A percentile compares a stretch with the other conserved stretches of the same genome.
phyloP scores from a whole-genome alignment of 2,797 vertebrate genomes.

The Gallinago stenura region DNA sequence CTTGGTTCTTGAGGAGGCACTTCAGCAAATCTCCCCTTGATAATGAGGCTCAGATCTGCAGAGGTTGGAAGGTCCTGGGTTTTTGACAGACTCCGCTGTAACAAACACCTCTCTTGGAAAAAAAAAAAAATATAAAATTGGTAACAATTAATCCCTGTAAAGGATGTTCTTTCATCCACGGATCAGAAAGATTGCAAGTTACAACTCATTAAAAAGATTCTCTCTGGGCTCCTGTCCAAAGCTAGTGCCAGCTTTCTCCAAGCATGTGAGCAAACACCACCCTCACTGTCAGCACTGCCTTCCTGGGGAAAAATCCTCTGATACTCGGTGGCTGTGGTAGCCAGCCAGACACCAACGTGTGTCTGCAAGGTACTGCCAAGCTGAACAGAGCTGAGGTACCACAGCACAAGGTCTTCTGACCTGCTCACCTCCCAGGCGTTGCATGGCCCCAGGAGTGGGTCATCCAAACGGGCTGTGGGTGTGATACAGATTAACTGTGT shows the following conservation, averaged over 20 bases:
- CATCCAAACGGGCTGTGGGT: neutral
- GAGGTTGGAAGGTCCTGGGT: neutral
- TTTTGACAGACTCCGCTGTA: slow-evolving; percentile 2
- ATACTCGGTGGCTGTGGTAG: neutral
- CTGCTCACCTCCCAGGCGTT: neutral
- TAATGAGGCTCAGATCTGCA: neutral
- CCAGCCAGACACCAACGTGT: neutral
- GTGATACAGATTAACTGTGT: neutral
- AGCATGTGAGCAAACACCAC: slow-evolving; percentile 34
- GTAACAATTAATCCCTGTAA: slow-evolving; percentile 36
- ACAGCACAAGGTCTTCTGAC: neutral
- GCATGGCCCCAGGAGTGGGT: neutral
- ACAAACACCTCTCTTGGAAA: neutral
- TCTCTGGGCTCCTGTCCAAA: slow-evolving; percentile 15
- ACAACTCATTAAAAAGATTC: slow-evolving; percentile 37
- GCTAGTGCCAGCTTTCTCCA: slow-evolving; percentile 15
- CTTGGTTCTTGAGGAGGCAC: neutral
- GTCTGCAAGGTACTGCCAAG: neutral
- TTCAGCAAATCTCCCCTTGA: slow-evolving; percentile 6
- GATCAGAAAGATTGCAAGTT: slow-evolving; percentile 35
- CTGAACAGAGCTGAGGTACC: neutral
- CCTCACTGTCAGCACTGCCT: neutral
- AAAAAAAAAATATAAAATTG: neutral
- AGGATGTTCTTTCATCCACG: slow-evolving; percentile 30
- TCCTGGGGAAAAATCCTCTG: neutral